Evolutionary conservation across 2,888 invertebrate genomes (phyloP), one percentile per base, ranked within the genome.

Genomic region (Pogonocherus hispidulus): DNA sequence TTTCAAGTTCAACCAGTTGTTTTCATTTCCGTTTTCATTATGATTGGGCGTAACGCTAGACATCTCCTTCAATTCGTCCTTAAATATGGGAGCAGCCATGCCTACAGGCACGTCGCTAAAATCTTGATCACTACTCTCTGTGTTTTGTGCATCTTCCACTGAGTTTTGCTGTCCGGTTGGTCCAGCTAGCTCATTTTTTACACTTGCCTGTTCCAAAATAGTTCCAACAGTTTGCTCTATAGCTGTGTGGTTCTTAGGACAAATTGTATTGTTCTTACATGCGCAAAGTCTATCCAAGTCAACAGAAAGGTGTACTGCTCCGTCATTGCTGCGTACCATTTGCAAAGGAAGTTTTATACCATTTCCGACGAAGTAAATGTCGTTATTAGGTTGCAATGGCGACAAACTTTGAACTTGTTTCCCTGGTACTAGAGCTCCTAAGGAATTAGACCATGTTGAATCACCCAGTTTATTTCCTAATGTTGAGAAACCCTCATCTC

Each of bases 301-400:
- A 6, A 86, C 81, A 5, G 81, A 78, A n/a, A 86, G 69, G 64
- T 84, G 80, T 22, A 84, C 63, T 1, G 81, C 74, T 3, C 85
- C 85, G 69, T 85, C 81, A 0, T 75, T 59, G 63, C 79, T 77
- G 64, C 79, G 78, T 32, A 76, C 76, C 75, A 85, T 77, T 66
- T 82, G 80, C 23, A 86, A 72, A 3, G 86, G 86, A 8, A 86
- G 72, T 69, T 84, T 83, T 32, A 86, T 82, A 23, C 84, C 84
- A 63, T 82, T 80, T 3, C 84, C 84, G 3, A 82, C 70, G 67
- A 85, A 84, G 63, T 77, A 83, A 32, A 84, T 69, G 54, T 80
- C 78, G 20, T 72, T 27, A 8, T 27, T 68, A 1, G 75, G 72
- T 20, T 70, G 68, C 1, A 14, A 20, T 41, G 52, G 37, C 1